phyloP scores from a whole-genome alignment of 2,888 invertebrate genomes.

The Melitaea athalia region DNA sequence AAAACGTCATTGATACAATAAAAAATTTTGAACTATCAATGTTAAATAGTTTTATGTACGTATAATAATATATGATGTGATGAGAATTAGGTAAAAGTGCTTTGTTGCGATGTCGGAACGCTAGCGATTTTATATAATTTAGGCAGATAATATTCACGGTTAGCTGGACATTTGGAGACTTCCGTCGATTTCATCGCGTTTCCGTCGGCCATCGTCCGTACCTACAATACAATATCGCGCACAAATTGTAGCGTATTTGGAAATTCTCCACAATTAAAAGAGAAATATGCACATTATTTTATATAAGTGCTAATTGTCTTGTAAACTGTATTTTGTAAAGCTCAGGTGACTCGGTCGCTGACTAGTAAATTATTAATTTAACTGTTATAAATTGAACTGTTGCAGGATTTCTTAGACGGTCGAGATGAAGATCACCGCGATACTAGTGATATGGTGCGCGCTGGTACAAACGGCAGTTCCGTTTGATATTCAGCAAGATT shows the following conservation, averaged over 20 bases:
- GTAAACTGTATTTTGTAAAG: neutral
- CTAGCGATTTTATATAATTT: constrained; percentile 40
- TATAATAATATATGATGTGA: neutral
- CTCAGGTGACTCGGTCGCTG: no score
- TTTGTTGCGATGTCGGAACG: constrained; percentile 31
- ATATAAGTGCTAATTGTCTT: neutral
- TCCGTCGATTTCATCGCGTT: constrained; percentile 75
- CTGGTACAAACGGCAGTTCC: constrained; percentile 46
- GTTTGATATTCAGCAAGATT: constrained; percentile 52
- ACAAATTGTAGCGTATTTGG: constrained; percentile 24
- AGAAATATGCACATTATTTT: neutral
- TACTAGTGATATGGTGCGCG: constrained; percentile 42
- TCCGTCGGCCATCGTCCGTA: constrained; percentile 50
- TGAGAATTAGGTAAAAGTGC: constrained; percentile 20
- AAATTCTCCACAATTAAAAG: constrained; percentile 19
- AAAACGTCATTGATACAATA: no score
- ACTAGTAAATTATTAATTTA: no score
- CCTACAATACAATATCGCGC: constrained; percentile 31
- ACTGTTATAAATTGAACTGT: no score
- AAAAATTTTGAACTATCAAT: no score
- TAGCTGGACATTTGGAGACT: constrained; percentile 53
- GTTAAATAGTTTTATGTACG: no score
- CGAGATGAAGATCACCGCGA: constrained; percentile 36
- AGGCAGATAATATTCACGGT: constrained; percentile 57
- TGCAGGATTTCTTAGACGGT: constrained; percentile 30